Base-by-base conservation (phyloP, 1,140 invertebrate species). In the Ips nitidus region DNA sequence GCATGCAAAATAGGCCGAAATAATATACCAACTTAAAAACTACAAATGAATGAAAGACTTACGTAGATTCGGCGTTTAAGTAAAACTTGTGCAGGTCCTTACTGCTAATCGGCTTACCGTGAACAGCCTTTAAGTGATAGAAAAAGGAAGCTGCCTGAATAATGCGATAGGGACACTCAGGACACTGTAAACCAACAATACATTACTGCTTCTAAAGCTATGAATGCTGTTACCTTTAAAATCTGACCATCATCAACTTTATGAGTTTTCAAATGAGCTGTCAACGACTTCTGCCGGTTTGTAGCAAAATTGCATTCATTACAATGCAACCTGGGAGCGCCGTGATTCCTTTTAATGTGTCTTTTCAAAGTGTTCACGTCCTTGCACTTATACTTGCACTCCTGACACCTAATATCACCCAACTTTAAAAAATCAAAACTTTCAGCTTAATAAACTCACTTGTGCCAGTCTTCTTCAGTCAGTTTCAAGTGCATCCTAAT, bases 341-440 rank as follows among this genome's bases (percentile, higher is more conserved):
- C 68, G 42, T 70, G 68, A 40, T 64, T 64, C 41, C 68, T 70
- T 40, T 70, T 70, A 8, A 70, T 70, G 40, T 70, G 68, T 8
- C 68, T 56, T 41, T 70, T 70, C 41, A 70, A 38, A 1, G 68
- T 70, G 39, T 36, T 58, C 1, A 64, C 43, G 39, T 57, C 50
- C 40, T 70, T 70, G 7, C 39, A 64, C 52, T 70, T 70, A 41
- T 70, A 70, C 43, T 62, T 62, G 45, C 66, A 69, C 39, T 69
- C 59, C 5, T 60, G 52, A 47, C 66, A 69, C 41, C 66, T 69
- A 8, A 45, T 61, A n/a, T 61, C 4, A 38, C 45, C n/a, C n/a
- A 4, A 47, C 4, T 47, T 47, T 36, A 50, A 47, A 22, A 22
- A 6, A 47, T 2, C 39, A 62, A 47, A 62, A 42, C 8, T 41